These are phyloP conservation scores for Drosophila kokeensis DNA, from an alignment of 2,888 invertebrate genomes.

Conservation along the genomic window DNA sequence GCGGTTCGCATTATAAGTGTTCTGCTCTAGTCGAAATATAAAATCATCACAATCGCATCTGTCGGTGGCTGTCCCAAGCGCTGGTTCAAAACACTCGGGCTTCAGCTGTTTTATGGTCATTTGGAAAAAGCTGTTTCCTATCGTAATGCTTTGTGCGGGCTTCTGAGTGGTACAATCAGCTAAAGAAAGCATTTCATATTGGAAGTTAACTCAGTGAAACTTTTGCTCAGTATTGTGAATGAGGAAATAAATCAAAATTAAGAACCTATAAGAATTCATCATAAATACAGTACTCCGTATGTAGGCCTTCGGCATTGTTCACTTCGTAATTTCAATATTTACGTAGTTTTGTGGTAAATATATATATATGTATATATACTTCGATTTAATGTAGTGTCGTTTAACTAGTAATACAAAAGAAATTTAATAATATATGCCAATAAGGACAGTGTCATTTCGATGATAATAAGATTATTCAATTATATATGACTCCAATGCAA, in stretches of 20 bases:
- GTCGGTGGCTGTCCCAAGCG: background rate
- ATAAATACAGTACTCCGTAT: background rate
- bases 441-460: background rate
- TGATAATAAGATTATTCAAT: background rate
- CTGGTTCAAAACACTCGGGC: background rate
- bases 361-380: background rate
- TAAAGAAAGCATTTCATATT: constrained; percentile 5
- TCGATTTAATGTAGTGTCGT: background rate
- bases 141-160: constrained; percentile 21
- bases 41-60: constrained; percentile 11
- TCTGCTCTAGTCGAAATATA: constrained; percentile 7
- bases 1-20: constrained; percentile 48
- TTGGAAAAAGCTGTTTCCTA: constrained; percentile 44
- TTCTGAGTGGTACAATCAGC: background rate
- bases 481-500: background rate
- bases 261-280: background rate
- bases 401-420: background rate
- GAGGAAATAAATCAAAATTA: background rate
- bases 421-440: background rate
- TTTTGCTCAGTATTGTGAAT: background rate
- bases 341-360: background rate
- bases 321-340: background rate
- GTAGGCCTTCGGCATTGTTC: background rate
- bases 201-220: background rate
- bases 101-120: constrained; percentile 35